Conservation (phyloP, 2,888 invertebrate genomes). For the Tethea ocularis region DNA sequence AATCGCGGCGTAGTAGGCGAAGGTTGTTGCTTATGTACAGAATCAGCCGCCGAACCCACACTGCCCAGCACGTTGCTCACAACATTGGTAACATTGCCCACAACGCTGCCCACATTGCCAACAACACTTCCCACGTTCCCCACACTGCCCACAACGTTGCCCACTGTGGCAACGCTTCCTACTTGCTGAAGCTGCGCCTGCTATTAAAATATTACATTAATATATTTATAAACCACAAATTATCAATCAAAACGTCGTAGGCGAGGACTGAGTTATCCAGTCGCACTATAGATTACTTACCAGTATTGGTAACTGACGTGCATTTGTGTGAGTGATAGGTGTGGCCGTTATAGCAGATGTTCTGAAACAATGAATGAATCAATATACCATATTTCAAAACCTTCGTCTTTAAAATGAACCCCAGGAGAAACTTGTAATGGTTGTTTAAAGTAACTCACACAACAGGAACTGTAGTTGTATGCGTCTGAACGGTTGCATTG, state of each 20-base stretch:
- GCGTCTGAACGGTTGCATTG: slow-evolving; percentile 60
- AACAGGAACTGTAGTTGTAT: slow-evolving; percentile 64
- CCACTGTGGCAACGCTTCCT: slow-evolving; percentile 42
- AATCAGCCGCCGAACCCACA: slow-evolving; percentile 53
- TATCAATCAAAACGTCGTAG: no score
- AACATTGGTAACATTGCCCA: slow-evolving; percentile 38
- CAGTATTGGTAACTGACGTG: slow-evolving; percentile 87
- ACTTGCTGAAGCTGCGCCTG: slow-evolving; percentile 88
- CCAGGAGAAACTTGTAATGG: background rate
- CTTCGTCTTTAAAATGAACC: background rate
- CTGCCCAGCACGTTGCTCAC: slow-evolving; percentile 39
- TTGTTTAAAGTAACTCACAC: slow-evolving; percentile 58
- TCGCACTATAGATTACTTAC: no score
- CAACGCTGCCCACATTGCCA: slow-evolving; percentile 38
- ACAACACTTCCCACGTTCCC: slow-evolving; percentile 50
- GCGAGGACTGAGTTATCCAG: no score
- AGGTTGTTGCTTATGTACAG: slow-evolving; percentile 70
- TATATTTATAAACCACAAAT: background rate
- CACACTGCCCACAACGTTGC: slow-evolving; percentile 28
- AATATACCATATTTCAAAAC: background rate
- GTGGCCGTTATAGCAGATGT: slow-evolving; percentile 71
- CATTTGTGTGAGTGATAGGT: slow-evolving; percentile 70
- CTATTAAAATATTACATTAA: slow-evolving; percentile 51
- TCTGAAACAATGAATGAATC: slow-evolving; percentile 45
- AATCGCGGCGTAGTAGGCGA: slow-evolving; percentile 72